These are phyloP conservation scores for Hippolais icterina DNA, from an alignment of 2,113 vertebrate species.

Conservation along the genomic window DNA sequence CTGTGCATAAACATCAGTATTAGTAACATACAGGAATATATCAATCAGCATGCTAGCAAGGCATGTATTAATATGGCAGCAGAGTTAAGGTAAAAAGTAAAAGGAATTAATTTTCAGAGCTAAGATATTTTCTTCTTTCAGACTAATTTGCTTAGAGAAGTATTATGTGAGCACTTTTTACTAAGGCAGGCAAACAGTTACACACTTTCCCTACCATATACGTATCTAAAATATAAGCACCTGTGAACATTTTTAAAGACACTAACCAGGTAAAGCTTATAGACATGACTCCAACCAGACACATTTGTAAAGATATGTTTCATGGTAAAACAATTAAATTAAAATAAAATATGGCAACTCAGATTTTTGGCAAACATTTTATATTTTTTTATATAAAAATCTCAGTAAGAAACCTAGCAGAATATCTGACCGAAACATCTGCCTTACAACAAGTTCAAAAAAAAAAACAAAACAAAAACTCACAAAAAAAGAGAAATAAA, in stretches of 20 bases:
- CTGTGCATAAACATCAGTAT: neutral
- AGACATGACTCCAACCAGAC: neutral
- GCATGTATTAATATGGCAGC: too few species aligned
- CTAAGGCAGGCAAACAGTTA: neutral
- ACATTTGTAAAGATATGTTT: neutral
- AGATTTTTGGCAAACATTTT: slow-evolving; percentile 76
- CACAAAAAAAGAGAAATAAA: neutral
- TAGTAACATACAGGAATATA: neutral
- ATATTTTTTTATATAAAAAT: slow-evolving; percentile 84
- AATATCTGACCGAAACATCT: slow-evolving; percentile 77
- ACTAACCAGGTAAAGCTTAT: neutral
- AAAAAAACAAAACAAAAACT: neutral
- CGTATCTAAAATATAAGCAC: neutral
- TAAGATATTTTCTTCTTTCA: neutral
- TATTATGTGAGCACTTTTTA: neutral
- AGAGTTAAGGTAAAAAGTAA: neutral
- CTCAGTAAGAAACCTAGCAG: slow-evolving; percentile 83
- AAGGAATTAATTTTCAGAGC: neutral
- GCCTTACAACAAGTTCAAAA: slow-evolving; percentile 72
- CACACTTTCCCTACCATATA: neutral
- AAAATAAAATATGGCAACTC: slow-evolving; percentile 62
- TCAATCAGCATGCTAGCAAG: neutral
- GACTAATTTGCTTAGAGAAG: neutral
- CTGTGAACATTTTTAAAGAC: neutral
- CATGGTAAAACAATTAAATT: neutral